Base-by-base conservation (phyloP, 2,888 invertebrate species). In the Apeira syringaria region DNA sequence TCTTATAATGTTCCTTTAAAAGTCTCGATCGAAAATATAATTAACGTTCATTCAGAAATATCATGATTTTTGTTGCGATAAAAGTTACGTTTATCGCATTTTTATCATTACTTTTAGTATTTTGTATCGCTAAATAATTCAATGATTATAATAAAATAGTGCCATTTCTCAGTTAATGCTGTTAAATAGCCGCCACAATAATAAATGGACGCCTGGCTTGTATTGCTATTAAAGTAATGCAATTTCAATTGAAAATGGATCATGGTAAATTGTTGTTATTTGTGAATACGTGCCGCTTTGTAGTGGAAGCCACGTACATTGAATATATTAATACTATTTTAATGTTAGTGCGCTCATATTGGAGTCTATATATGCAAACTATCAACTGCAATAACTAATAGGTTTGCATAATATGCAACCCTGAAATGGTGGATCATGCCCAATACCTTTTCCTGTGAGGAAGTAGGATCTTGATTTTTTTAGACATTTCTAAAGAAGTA, bases 1-100 rank as follows among this genome's bases (percentile, higher is more conserved):
- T 72, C 68, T 57, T 32, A 41, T 50, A 59, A 57, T 41, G 52
- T 53, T 59, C 49, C 52, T 45, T 62, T 59, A 59, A 68, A 68
- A 52, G 50, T 51, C 53, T 48, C 50, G 53, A 60, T 56, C 34
- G 50, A 64, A 69, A 68, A 64, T 53, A 62, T 53, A 54, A 58
- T 44, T 45, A 53, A 37, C 40, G 32, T 50, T 43, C 49, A 50
- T 45, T 42, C 48, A 28, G 51, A 53, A 59, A 54, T 46, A 33
- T 37, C 48, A 48, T 53, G 52, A 40, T 42, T 49, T 53, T 44
- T 44, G 30, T n/a, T 35, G 6, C 18, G 25, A 43, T 47, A 50
- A 46, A 51, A 33, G 40, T 40, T 27, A n/a, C 28, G 18, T 25
- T 8, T 12, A 15, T 1, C 11, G 29, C 17, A 39, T 28, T 38